These are phyloP conservation scores for Charaxes varanes DNA, from an alignment of 1,140 invertebrate genomes.

Conservation along the genomic window DNA sequence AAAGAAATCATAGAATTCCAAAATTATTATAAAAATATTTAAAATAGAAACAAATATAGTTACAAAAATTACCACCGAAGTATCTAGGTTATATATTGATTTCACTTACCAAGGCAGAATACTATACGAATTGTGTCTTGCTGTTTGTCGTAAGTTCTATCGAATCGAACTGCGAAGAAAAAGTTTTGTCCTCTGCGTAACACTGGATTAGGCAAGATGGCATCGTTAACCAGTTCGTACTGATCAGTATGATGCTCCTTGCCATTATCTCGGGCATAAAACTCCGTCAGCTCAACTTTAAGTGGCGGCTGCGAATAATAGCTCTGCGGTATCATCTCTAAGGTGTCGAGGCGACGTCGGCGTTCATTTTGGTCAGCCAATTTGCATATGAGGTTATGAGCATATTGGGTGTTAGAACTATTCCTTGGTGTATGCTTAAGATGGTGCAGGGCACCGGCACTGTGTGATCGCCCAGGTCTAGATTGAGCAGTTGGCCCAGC, in stretches of 20 bases:
- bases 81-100: too few relatives aligned
- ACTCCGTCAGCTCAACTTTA: slow-evolving; percentile 77
- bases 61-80: too few relatives aligned
- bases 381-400: slow-evolving; percentile 67
- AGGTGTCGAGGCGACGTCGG: slow-evolving; percentile 65
- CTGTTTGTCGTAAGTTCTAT: slow-evolving; percentile 69
- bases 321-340: slow-evolving; percentile 67
- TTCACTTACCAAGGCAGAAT: slow-evolving; percentile 63
- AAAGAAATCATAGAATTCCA: too few relatives aligned
- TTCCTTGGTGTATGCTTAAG: slow-evolving; percentile 66
- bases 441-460: slow-evolving; percentile 55
- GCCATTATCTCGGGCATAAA: slow-evolving; percentile 79
- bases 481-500: slow-evolving; percentile 67
- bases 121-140: slow-evolving; percentile 69
- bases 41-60: too few relatives aligned
- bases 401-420: slow-evolving; percentile 66
- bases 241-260: slow-evolving; percentile 79
- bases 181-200: slow-evolving; percentile 79
- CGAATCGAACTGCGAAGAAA: slow-evolving; percentile 76
- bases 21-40: too few relatives aligned
- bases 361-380: slow-evolving; percentile 71
- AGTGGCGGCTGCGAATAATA: slow-evolving; percentile 74
- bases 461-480: slow-evolving; percentile 64
- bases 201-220: slow-evolving; percentile 71
- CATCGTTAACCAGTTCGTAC: slow-evolving; percentile 77